Evolutionary conservation across 2,888 invertebrate genomes (phyloP), one percentile per base, ranked within the genome.

Genomic region (Philhelius pedissequus): DNA sequence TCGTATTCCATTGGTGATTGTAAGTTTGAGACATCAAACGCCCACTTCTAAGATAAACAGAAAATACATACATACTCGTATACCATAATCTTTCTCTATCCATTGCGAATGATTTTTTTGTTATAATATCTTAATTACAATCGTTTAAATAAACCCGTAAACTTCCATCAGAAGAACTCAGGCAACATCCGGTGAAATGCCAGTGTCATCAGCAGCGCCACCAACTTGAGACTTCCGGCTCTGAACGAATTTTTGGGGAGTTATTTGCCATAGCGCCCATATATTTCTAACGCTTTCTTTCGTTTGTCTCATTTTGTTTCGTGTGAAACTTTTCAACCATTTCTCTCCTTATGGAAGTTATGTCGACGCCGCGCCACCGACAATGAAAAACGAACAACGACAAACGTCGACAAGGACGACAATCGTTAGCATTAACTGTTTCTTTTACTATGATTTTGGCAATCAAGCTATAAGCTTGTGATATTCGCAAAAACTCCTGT

Each of bases 401-500:
- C 18, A 6, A 32, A 48, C 22, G 22, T 22, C 48, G 48, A 48
- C 22, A 48, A 48, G 48, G 48, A 32, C 79, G 73, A 81, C 64
- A 81, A 71, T 74, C 73, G 77, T 77, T 68, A 68, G 40, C 35
- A 74, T 68, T 74, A 74, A 83, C 68, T 83, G 84, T 84, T 76
- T 75, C 68, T 84, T 84, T 84, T 32, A 9, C 15, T 71, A 75
- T 71, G 80, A 80, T 80, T 84, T 84, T 84, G 83, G 83, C 83
- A 84, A 84, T 84, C 69, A 75, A 66, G 60, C 58, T 38, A 56
- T 56, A 32, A 48, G 52, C 69, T 74, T 27, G 79, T 64, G 74
- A 75, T 79, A 70, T 80, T 80, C 71, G 71, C 70, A 84, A 84
- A 84, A 84, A 80, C 84, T 79, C 84, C 80, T 76, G 84, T 84